phyloP scores from a whole-genome alignment of 2,113 vertebrate species.

The Phoenicopterus ruber region DNA sequence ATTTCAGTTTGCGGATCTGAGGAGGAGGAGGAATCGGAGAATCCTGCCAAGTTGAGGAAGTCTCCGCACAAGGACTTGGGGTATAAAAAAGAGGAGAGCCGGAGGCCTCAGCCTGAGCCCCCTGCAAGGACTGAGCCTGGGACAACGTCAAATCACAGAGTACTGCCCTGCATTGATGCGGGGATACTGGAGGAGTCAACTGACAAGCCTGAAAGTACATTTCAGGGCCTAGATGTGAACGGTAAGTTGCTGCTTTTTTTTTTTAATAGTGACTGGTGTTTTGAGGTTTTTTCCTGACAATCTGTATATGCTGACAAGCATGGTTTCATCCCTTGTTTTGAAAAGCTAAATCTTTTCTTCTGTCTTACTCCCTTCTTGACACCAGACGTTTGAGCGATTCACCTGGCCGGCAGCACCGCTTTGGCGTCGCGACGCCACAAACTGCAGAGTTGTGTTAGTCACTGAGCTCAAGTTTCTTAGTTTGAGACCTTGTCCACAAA shows the following conservation, averaged over 20 bases:
- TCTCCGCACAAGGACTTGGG: constrained; percentile 90
- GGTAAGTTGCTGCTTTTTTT: constrained; percentile 66
- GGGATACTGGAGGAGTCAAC: constrained; percentile 56
- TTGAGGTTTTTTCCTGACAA: not conserved
- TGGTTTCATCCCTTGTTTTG: not conserved
- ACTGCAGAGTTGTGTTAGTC: not conserved
- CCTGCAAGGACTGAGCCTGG: constrained; percentile 75
- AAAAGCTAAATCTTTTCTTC: not conserved
- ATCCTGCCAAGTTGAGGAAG: constrained; percentile 83
- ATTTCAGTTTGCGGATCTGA: constrained; percentile 96
- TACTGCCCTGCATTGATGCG: constrained; percentile 53
- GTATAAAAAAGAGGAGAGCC: constrained; percentile 91
- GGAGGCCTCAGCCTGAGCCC: constrained; percentile 86
- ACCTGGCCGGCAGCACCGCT: not conserved
- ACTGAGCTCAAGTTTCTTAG: not conserved
- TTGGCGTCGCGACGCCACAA: not conserved
- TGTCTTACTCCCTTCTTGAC: not conserved
- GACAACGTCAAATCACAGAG: constrained; percentile 78
- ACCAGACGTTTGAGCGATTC: accelerated
- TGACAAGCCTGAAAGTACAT: constrained; percentile 70
- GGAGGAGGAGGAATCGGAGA: constrained; percentile 79
- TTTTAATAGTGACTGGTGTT: not conserved
- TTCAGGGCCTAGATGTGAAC: constrained; percentile 79
- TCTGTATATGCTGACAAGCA: not conserved
- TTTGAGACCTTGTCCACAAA: not conserved